Evolutionary conservation across 1,140 invertebrate species (phyloP).

Genomic region (Scaptomyza montana): DNA sequence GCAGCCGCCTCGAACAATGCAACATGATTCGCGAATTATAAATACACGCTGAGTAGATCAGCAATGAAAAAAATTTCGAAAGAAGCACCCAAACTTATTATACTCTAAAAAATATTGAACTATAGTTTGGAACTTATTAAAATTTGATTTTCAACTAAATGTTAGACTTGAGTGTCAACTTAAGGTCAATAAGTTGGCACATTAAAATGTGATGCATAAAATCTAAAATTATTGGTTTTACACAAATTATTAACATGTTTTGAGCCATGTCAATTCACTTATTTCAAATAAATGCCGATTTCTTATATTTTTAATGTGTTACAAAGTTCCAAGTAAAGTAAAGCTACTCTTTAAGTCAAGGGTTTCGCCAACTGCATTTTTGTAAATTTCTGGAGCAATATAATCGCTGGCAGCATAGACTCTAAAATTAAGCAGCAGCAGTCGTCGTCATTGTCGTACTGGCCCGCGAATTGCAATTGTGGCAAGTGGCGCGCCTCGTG

Average conservation of each 20-base stretch:
- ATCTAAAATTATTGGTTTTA: too few species aligned
- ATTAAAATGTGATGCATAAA: too few species aligned
- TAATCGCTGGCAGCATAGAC: conserved; percentile 68
- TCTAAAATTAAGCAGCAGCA: conserved; percentile 73
- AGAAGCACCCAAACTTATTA: neutral
- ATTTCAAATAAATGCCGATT: too few species aligned
- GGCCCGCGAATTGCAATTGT: conserved; percentile 61
- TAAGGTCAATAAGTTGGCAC: too few species aligned
- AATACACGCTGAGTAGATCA: conserved; percentile 63
- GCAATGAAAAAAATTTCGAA: neutral
- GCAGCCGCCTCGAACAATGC: conserved; percentile 73
- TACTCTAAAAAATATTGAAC: conserved; percentile 29
- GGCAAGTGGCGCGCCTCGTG: conserved; percentile 62
- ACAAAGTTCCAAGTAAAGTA: neutral
- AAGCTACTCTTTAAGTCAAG: neutral
- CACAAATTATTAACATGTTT: too few species aligned
- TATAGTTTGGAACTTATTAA: neutral
- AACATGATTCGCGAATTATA: conserved; percentile 83
- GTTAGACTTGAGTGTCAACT: too few species aligned
- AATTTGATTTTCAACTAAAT: neutral
- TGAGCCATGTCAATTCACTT: too few species aligned
- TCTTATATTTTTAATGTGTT: neutral
- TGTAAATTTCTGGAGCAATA: conserved; percentile 80
- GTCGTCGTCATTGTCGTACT: neutral
- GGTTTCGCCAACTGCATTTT: conserved; percentile 41